Evolutionary conservation across 2,113 vertebrate species (phyloP), one percentile per base, ranked within the genome.

Genomic region (Phasianus colchicus): DNA sequence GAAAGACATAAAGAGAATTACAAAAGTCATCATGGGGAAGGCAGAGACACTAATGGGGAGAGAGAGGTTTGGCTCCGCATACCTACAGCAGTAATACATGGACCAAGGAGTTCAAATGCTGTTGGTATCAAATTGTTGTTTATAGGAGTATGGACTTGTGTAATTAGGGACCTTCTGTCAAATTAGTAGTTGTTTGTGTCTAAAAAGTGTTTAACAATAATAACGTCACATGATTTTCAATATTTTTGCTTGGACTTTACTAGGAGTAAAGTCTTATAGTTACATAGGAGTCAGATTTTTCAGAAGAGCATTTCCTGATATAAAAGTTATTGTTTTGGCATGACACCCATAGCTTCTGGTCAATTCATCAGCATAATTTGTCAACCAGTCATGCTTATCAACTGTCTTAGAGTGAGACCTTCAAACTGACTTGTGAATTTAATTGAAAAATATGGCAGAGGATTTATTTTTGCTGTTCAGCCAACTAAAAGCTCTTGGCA

Each of bases 381-480:
- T 87, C 87, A 92, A 10, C 32, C 29, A 71, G 20, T 74, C 75
- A 65, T 67, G 60, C 82, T 32, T 91, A 88, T 16, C 21, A 20
- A 42, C 19, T 71, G 32, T 10, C 9, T 80, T 52, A 27, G 8
- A 55, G 25, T 63, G 34, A 91, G 19, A 21, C 32, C 52, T 80
- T 83, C 69, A 42, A 76, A 34, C 5, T 34, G 52, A 74, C 22
- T 91, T 67, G 38, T 58, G 60, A 76, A 70, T 76, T 73, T 91
- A 85, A 92, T 88, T 89, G 75, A 80, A 86, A 94, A 87, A 66
- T 85, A 70, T 54, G 54, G 16, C 67, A 82, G 21, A 43, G 22
- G 17, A 25, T 67, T 85, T 82, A 30, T 60, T 78, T 85, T 89
- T 85, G 17, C 14, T 76, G 30, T 69, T 95, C 48, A 40, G n/a